Evolutionary conservation across 1,140 invertebrate genomes (phyloP).

Genomic region (Bombyx mori): ASM3026992v2 NC_085120.1:3891501-3892000

Average conservation of each 20-base stretch:
- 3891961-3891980: conserved; percentile 5
- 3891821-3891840: conserved; percentile 38
- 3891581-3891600: background rate
- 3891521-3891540: conserved; percentile 8
- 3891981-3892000: background rate
- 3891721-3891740: no score
- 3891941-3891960: background rate
- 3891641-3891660: no score
- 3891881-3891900: conserved; percentile 55
- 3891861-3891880: conserved; percentile 56
- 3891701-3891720: no score
- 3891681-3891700: no score
- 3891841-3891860: conserved; percentile 47
- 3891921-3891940: conserved; percentile 5
- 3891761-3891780: no score
- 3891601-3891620: no score
- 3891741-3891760: no score
- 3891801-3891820: no score
- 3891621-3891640: no score
- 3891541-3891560: background rate
- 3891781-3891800: no score
- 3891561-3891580: no score
- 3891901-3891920: conserved; percentile 33
- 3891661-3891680: no score
- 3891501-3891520: conserved; percentile 21